Percentiles rank a stretch among this genome's conserved stretches.
Conservation (phyloP, 2,113 vertebrate species). For the Condylura cristata region DNA sequence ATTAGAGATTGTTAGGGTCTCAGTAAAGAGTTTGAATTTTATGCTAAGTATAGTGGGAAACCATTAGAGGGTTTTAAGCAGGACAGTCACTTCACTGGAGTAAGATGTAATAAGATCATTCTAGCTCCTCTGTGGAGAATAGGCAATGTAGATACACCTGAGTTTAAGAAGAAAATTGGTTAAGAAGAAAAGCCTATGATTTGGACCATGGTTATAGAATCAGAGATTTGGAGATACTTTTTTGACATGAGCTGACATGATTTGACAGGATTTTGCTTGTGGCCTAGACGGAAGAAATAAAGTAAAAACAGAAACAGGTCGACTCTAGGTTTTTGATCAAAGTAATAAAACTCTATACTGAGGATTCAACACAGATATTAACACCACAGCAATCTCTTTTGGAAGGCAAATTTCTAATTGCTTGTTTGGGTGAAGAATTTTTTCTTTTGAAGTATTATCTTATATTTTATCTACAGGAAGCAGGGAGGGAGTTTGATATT, state of each 20-base stretch:
- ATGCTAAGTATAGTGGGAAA: not conserved
- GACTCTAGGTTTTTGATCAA: not conserved
- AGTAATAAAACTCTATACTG: not conserved
- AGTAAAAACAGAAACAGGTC: not conserved
- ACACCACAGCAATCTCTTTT: not conserved
- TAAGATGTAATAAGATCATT: not conserved
- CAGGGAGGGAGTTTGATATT: not conserved
- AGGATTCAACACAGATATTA: not conserved
- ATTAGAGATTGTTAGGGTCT: not conserved
- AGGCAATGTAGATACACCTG: not conserved
- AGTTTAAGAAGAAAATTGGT: not conserved
- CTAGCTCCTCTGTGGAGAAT: not conserved
- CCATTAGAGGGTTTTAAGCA: not conserved
- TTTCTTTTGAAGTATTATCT: not conserved
- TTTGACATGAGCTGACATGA: not conserved
- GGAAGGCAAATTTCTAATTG: not conserved
- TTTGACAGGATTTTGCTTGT: too few relatives aligned
- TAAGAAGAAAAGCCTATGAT: not conserved
- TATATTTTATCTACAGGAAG: slow-evolving; percentile 10
- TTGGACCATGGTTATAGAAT: not conserved
- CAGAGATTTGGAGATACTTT: not conserved
- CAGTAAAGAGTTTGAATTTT: not conserved
- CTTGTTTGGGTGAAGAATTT: not conserved
- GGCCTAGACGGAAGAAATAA: not conserved
- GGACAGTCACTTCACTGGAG: not conserved